Evolutionary conservation across 2,797 vertebrate genomes (phyloP).

Genomic region (Sphenopsis melanotis): DNA sequence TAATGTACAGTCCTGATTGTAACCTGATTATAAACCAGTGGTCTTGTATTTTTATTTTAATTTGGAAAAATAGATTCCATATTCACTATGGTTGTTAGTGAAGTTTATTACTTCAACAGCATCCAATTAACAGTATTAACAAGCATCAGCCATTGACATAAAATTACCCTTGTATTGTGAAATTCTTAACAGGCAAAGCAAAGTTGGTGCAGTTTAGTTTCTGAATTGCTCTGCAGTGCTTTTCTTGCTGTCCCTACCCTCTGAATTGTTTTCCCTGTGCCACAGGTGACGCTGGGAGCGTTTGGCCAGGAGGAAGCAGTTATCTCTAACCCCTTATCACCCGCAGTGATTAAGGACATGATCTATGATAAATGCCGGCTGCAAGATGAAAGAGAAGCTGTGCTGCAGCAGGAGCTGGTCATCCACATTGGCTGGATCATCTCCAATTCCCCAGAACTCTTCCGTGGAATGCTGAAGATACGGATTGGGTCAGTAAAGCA

Average conservation of each 20-base stretch:
- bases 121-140: conserved; percentile 26
- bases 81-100: background rate
- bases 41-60: background rate
- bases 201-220: background rate
- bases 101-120: background rate
- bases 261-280: conserved; percentile 13
- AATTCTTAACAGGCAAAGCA: background rate
- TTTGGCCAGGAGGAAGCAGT: conserved; percentile 95
- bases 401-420: conserved; percentile 96
- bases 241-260: background rate
- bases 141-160: background rate
- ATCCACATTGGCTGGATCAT: conserved; percentile 98
- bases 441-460: conserved; percentile 93
- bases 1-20: background rate
- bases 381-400: conserved; percentile 87
- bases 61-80: background rate
- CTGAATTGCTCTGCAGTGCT: background rate
- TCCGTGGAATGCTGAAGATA: conserved; percentile 97
- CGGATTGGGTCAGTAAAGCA: conserved; percentile 85
- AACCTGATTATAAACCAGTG: background rate
- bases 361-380: conserved; percentile 89
- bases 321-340: conserved; percentile 97
- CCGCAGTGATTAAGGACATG: conserved; percentile 92
- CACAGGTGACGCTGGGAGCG: conserved; percentile 92
- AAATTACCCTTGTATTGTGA: background rate